Evolutionary conservation across 2,113 vertebrate species (phyloP).

Genomic region (Potamarius usumacintae): DNA sequence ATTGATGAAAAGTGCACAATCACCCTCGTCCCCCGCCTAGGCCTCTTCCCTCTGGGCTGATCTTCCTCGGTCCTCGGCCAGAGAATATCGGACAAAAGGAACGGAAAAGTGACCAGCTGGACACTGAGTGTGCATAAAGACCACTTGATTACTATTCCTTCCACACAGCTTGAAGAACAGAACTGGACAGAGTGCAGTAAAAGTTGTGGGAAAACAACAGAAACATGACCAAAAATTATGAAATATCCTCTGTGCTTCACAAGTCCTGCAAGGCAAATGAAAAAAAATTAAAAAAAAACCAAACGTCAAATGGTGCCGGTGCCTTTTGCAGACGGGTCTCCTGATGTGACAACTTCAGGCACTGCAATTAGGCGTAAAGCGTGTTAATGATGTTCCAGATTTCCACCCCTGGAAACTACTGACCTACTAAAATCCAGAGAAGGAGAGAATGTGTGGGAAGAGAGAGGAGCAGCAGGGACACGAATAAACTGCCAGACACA

Average conservation of each 20-base stretch:
- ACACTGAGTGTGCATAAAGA: conserved; percentile 27
- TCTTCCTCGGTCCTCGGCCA: background rate
- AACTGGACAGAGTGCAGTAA: conserved; percentile 1
- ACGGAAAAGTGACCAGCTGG: conserved; percentile 42
- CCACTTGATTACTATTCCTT: conserved; percentile 36
- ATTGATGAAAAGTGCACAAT: background rate
- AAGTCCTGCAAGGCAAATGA: background rate
- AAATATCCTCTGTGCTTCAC: too few relatives aligned
- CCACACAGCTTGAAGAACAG: background rate
- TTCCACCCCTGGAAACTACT: conserved; percentile 56
- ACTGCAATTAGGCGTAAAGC: conserved; percentile 67
- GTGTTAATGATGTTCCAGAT: conserved; percentile 67
- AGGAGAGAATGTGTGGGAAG: background rate
- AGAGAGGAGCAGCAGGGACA: conserved; percentile 13
- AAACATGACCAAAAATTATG: background rate
- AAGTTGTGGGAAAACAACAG: background rate
- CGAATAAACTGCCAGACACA: conserved; percentile 29
- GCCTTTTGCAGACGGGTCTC: conserved; percentile 21
- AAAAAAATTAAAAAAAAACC: background rate
- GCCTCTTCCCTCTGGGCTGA: conserved; percentile 1
- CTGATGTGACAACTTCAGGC: conserved; percentile 65
- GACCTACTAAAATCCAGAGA: conserved; percentile 57
- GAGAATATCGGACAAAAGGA: conserved; percentile 20
- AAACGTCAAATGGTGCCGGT: background rate
- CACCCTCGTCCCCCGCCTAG: background rate